Conservation (phyloP, 2,113 vertebrate genomes). For the Laticauda laticaudata region DNA sequence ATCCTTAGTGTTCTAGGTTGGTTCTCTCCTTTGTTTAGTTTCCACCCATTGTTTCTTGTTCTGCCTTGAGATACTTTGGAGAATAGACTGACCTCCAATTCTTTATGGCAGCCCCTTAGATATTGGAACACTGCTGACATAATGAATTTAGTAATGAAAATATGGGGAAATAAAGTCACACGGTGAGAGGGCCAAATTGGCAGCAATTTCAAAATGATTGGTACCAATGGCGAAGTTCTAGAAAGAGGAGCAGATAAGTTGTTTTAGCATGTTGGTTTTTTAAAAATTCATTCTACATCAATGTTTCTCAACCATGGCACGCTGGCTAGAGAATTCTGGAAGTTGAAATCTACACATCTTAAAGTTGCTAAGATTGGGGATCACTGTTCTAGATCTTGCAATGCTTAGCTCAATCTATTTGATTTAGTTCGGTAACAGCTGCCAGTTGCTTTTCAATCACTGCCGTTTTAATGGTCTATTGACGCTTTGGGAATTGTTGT, state of each 20-base stretch:
- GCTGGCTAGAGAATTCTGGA: too few species aligned
- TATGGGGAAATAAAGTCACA: background rate
- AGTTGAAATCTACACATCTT: background rate
- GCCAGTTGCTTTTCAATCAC: too few species aligned
- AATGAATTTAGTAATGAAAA: conserved; percentile 36
- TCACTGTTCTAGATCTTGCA: background rate
- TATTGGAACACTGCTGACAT: background rate
- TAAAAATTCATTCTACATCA: background rate
- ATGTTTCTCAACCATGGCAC: too few species aligned
- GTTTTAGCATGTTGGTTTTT: background rate
- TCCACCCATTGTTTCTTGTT: too few species aligned
- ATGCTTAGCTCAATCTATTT: background rate
- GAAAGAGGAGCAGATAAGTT: background rate
- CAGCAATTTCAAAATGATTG: background rate
- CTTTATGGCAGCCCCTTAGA: too few species aligned
- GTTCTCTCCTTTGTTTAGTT: too few species aligned
- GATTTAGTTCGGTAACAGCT: background rate
- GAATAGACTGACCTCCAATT: too few species aligned
- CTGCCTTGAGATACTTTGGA: too few species aligned
- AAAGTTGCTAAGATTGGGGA: background rate
- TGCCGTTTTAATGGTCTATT: background rate
- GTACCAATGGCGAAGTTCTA: background rate
- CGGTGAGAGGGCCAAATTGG: conserved; percentile 16
- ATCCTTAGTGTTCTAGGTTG: too few species aligned
- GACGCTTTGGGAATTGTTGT: background rate